Evolutionary conservation across 1,140 invertebrate genomes (phyloP).

Genomic region (Orussus abietinus): DNA sequence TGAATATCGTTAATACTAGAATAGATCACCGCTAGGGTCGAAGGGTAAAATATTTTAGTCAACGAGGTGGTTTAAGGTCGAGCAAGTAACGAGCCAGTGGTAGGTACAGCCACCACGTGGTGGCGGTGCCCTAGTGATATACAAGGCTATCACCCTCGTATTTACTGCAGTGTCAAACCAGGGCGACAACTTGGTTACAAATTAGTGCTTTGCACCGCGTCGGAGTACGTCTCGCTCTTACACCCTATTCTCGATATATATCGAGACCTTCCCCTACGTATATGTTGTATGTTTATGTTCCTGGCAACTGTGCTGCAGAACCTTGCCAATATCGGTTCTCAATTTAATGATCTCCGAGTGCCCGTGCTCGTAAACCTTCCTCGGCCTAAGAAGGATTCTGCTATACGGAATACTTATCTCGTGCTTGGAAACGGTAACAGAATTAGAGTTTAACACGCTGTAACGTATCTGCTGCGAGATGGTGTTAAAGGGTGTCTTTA

Average conservation of each 20-base stretch:
- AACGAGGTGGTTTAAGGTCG: conserved; percentile 26
- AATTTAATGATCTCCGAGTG: conserved; percentile 36
- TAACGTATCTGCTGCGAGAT: too few species aligned
- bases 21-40: too few species aligned
- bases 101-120: conserved; percentile 19
- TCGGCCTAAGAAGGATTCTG: too few species aligned
- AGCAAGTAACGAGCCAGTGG: conserved; percentile 18
- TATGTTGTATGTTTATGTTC: conserved; percentile 48
- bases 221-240: conserved; percentile 29
- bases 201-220: conserved; percentile 48
- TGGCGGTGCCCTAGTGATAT: conserved; percentile 44
- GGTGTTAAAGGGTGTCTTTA: too few species aligned
- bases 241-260: conserved; percentile 29
- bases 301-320: conserved; percentile 47
- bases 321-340: conserved; percentile 52
- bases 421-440: too few species aligned
- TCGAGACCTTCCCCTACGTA: conserved; percentile 25
- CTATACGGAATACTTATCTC: too few species aligned
- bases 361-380: conserved; percentile 16
- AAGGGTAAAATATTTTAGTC: too few species aligned
- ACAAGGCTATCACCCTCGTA: conserved; percentile 50
- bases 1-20: too few species aligned
- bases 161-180: conserved; percentile 54
- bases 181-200: conserved; percentile 53
- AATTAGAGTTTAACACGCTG: too few species aligned